A percentile compares a stretch with the other conserved stretches of the same genome.
These are phyloP conservation scores for Leguminivora glycinivorella DNA, from an alignment of 1,140 invertebrate genomes.

Conservation along the genomic window DNA sequence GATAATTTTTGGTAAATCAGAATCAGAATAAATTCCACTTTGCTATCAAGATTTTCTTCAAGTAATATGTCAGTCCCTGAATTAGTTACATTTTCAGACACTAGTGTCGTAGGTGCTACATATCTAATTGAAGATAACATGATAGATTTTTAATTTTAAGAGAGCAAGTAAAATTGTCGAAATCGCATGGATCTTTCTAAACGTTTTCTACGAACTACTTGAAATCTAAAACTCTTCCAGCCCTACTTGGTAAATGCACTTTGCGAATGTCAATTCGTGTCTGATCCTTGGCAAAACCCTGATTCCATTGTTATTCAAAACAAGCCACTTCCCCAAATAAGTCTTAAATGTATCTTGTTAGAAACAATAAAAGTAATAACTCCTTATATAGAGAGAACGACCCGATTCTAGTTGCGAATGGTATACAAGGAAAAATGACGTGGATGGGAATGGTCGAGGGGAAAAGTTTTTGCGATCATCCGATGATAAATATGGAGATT, in stretches of 20 bases:
- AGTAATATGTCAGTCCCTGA: too few relatives aligned
- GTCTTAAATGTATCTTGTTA: not conserved
- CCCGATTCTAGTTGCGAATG: not conserved
- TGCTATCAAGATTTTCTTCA: too few relatives aligned
- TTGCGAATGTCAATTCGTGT: not conserved
- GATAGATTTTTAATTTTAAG: too few relatives aligned
- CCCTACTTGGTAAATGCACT: not conserved
- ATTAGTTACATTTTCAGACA: too few relatives aligned
- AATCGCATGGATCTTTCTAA: too few relatives aligned
- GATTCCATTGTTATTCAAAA: constrained; percentile 3
- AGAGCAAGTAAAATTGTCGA: too few relatives aligned
- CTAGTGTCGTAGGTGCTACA: too few relatives aligned
- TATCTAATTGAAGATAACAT: too few relatives aligned
- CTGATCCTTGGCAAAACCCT: not conserved
- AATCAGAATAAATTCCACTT: too few relatives aligned
- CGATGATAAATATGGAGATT: not conserved
- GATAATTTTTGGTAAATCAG: too few relatives aligned
- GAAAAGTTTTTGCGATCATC: not conserved
- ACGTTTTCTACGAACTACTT: too few relatives aligned
- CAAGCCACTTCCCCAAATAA: not conserved
- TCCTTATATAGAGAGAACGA: not conserved
- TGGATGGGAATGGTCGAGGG: not conserved
- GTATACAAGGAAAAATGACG: constrained; percentile 2
- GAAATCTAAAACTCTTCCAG: not conserved
- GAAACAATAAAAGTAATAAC: constrained; percentile 7